phyloP scores from a whole-genome alignment of 1,140 invertebrate genomes.

The Rhyacophila brunnea region DNA sequence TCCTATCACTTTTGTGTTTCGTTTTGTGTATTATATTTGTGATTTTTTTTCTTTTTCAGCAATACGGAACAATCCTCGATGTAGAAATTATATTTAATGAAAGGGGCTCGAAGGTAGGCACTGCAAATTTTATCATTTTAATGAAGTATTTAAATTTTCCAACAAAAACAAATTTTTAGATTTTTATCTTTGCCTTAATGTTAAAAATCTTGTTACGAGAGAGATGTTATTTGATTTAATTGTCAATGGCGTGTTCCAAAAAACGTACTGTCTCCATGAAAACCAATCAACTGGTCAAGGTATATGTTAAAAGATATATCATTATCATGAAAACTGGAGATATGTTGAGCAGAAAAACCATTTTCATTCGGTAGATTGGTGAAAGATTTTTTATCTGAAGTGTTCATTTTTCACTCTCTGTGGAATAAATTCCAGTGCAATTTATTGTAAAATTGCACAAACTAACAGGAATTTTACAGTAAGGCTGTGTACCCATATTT shows the following conservation, averaged over 20 bases:
- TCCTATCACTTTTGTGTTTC: no score
- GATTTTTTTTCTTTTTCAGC: slow-evolving; percentile 71
- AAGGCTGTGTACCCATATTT: slow-evolving; percentile 18
- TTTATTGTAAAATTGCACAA: not conserved
- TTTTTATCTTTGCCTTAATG: slow-evolving; percentile 6
- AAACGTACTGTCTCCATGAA: no score
- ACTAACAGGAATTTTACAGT: slow-evolving; percentile 21
- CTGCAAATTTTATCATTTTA: slow-evolving; percentile 10
- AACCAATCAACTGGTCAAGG: no score
- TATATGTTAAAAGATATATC: no score
- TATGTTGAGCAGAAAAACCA: no score
- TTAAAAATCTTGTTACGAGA: not conserved
- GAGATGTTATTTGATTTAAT: not conserved
- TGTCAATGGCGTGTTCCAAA: not conserved
- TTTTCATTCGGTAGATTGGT: no score
- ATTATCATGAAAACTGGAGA: no score
- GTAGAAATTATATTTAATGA: slow-evolving; percentile 99
- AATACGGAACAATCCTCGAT: slow-evolving; percentile 97
- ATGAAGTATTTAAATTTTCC: not conserved
- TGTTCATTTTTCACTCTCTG: not conserved
- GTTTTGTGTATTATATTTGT: not conserved
- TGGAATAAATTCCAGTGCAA: not conserved
- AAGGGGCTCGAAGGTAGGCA: slow-evolving; percentile 96
- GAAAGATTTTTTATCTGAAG: not conserved
- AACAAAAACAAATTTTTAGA: not conserved